Conservation (phyloP, 2,888 invertebrate genomes). For the Aromia moschata region DNA sequence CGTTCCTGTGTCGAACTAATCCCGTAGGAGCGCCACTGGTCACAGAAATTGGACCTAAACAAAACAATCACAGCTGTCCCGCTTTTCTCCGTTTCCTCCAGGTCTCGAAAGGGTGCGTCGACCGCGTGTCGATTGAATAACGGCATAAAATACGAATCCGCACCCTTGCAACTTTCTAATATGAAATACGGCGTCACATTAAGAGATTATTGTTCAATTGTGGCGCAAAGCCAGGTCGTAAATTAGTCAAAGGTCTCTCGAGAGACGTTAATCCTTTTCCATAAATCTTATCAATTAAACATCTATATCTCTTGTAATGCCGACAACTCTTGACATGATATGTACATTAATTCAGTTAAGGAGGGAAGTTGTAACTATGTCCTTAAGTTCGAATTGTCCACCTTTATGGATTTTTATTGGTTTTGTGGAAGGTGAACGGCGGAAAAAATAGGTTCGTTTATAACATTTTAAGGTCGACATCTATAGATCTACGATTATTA, state of each 20-base stretch:
- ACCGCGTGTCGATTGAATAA: too few species aligned
- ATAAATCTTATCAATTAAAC: constrained; percentile 32
- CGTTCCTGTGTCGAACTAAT: too few species aligned
- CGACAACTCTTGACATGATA: constrained; percentile 8
- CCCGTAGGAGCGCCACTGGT: too few species aligned
- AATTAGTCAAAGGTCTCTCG: constrained; percentile 24
- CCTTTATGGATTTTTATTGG: not conserved
- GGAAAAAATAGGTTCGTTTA: too few species aligned
- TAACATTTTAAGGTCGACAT: too few species aligned
- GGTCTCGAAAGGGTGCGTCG: too few species aligned
- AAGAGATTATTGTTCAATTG: constrained; percentile 28
- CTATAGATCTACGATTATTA: too few species aligned
- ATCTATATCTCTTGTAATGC: not conserved
- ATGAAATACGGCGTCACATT: constrained; percentile 10
- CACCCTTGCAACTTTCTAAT: constrained; percentile 11
- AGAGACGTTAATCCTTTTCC: constrained; percentile 25
- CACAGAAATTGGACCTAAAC: too few species aligned
- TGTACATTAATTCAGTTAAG: constrained; percentile 20
- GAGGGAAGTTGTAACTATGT: constrained; percentile 19
- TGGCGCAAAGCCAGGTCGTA: constrained; percentile 18
- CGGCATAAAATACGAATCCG: too few species aligned
- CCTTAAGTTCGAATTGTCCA: not conserved
- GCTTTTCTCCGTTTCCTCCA: too few species aligned
- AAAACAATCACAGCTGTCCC: too few species aligned
- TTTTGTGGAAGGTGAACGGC: not conserved